Evolutionary conservation across 2,113 vertebrate species (phyloP).

Genomic region (Cyprinodon brontotheroides): DNA sequence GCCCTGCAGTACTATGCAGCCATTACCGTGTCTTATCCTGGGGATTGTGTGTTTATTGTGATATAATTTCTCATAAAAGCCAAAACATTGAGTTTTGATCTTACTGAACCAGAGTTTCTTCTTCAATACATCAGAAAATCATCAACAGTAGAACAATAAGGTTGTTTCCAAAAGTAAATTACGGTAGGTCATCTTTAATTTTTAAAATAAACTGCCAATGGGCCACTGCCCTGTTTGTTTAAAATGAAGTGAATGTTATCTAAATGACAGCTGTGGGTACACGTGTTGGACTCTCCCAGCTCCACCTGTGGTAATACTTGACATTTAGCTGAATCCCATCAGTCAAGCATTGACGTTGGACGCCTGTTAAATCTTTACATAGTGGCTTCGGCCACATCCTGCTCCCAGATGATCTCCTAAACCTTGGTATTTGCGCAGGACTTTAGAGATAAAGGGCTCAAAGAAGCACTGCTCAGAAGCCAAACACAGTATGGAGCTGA

Average conservation of each 20-base stretch:
- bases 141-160: not conserved
- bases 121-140: not conserved
- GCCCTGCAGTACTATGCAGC: too few relatives aligned
- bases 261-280: not conserved
- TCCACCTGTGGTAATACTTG: not conserved
- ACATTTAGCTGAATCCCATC: conserved; percentile 7
- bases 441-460: conserved; percentile 40
- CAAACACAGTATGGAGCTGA: conserved; percentile 2
- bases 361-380: conserved; percentile 19
- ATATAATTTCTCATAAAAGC: not conserved
- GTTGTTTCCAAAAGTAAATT: not conserved
- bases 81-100: too few relatives aligned
- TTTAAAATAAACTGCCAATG: not conserved
- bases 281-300: not conserved
- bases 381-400: conserved; percentile 54
- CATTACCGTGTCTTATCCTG: not conserved
- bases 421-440: conserved; percentile 51
- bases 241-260: not conserved
- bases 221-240: not conserved
- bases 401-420: conserved; percentile 40
- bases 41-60: not conserved
- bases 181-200: not conserved
- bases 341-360: conserved; percentile 18
- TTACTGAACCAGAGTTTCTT: not conserved
- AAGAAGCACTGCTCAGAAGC: conserved; percentile 23